Conservation (phyloP, 2,888 invertebrate species). For the Synergus laeviventris region DNA sequence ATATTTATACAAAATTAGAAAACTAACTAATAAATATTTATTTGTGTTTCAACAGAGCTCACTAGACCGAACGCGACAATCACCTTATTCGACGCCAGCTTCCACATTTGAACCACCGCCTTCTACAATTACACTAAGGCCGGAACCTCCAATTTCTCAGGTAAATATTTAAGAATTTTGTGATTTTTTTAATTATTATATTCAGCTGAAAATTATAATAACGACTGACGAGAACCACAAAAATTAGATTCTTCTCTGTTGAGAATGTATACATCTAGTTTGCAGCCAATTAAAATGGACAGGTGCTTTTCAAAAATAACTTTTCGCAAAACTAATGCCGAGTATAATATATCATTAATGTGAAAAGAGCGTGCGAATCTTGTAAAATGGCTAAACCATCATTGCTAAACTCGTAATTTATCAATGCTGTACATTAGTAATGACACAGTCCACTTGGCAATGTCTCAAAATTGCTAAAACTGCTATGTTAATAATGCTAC, state of each 20-base stretch:
- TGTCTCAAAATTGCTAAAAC: constrained; percentile 53
- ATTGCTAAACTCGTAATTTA: constrained; percentile 41
- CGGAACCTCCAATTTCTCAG: constrained; percentile 86
- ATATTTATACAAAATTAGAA: background rate
- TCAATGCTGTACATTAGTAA: constrained; percentile 48
- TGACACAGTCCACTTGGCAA: constrained; percentile 55
- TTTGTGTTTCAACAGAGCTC: constrained; percentile 11
- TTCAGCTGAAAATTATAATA: too few relatives aligned
- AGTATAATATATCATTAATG: constrained; percentile 13
- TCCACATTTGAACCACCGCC: constrained; percentile 80
- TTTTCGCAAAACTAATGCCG: constrained; percentile 12
- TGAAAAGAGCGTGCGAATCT: constrained; percentile 13
- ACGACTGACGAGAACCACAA: too few relatives aligned
- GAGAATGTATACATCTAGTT: background rate
- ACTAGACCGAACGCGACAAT: constrained; percentile 35
- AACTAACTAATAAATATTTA: background rate
- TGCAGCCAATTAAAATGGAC: constrained; percentile 24
- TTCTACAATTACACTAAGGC: constrained; percentile 84
- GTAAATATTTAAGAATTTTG: constrained; percentile 52
- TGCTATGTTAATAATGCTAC: constrained; percentile 44
- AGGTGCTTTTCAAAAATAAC: constrained; percentile 2
- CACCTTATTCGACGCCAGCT: constrained; percentile 32
- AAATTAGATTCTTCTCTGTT: background rate
- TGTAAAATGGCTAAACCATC: constrained; percentile 5
- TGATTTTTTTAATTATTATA: too few relatives aligned